These are phyloP conservation scores for Pharmacophagus antenor DNA, from an alignment of 2,888 invertebrate species.

Conservation along the genomic window DNA sequence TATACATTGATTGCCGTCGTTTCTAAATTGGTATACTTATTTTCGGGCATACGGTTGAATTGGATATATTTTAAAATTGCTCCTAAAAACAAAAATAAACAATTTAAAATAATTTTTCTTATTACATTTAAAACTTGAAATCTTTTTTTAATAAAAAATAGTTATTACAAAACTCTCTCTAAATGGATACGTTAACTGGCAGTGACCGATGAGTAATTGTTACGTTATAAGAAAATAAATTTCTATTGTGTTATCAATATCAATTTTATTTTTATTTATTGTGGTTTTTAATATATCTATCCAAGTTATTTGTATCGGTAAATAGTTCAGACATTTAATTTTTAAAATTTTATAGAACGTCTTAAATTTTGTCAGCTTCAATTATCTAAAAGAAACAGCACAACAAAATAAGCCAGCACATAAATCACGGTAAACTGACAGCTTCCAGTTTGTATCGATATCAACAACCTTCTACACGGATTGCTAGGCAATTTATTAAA, in stretches of 20 bases:
- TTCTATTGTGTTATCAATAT: background rate
- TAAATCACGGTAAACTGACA: conserved; percentile 18
- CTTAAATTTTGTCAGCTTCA: conserved; percentile 4
- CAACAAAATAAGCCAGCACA: conserved; percentile 13
- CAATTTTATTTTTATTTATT: background rate
- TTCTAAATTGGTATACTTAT: too few species aligned
- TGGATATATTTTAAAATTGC: too few species aligned
- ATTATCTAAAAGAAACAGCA: conserved; percentile 17
- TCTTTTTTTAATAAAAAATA: background rate
- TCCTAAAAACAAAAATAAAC: background rate
- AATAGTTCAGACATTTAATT: too few species aligned
- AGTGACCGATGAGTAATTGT: conserved; percentile 7
- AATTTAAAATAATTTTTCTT: too few species aligned
- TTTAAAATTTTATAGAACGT: background rate
- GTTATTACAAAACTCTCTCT: background rate
- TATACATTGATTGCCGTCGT: too few species aligned
- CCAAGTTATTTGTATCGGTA: background rate
- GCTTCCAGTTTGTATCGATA: conserved; percentile 18
- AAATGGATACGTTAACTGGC: background rate
- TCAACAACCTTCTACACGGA: conserved; percentile 20
- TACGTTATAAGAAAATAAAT: background rate
- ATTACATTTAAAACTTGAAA: background rate
- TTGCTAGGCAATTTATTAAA: conserved; percentile 14
- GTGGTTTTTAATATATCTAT: background rate
- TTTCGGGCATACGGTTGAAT: too few species aligned